Base-by-base conservation (phyloP, 1,140 invertebrate species). In the Sarcophaga bullata region DNA sequence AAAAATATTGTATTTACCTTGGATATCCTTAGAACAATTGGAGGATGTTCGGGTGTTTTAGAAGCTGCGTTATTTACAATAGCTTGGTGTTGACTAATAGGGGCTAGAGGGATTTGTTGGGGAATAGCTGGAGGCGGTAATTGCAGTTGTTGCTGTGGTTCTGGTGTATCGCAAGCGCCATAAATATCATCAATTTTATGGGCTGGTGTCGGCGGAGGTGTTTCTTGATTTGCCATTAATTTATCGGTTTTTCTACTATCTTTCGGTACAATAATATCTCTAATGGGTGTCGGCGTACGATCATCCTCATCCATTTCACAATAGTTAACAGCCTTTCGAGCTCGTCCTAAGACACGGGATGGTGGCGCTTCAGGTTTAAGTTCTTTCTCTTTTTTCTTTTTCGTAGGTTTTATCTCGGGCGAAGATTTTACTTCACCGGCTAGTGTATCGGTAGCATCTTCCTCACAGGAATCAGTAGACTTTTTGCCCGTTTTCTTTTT, bases 1-100 rank as follows among this genome's bases (percentile, higher is more conserved):
- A 50, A 58, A 58, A 62, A 11, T n/a, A 80, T 46, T 54, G 11
- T 54, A 80, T 84, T 86, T 84, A 90, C 89, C 89, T 93, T 93
- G 58, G 92, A 93, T 90, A 93, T 93, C 86, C 92, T 90, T 9
- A 93, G 85, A 73, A 93, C 92, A 84, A 93, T 93, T 58, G 92
- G 92, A 82, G 92, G 92, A 87, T 90, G 89, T 52, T 90, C 88
- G 15, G 88, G 87, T 52, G 89, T 89, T 49, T 89, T 87, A n/a
- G 86, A 86, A 6, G 89, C 85, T 80, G 85, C 62, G 73, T 17
- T 68, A 19, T 80, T 84, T 50, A 78, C 75, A 76, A 37, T 76
- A 52, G 48, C 6, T 46, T 78, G 75, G 17, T 25, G 47, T 73
- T 62, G 58, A 17, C 46, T 48, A 19, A 52, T 76, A 37, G 25